phyloP scores from a whole-genome alignment of 2,113 vertebrate species.

The Bubo blakistoni region DNA sequence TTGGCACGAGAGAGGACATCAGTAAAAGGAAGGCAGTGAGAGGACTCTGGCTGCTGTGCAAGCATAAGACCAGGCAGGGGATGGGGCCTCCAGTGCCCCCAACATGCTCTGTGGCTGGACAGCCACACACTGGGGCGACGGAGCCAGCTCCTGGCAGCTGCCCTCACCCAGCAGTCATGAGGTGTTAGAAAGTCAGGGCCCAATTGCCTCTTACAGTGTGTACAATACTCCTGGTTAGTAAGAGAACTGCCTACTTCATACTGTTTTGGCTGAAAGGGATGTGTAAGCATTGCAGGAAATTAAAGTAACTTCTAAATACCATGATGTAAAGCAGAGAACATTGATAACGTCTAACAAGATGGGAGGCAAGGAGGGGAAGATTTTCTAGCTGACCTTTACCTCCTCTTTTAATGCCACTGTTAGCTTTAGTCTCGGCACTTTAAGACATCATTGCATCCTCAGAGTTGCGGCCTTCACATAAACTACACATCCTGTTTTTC shows the following conservation, averaged over 20 bases:
- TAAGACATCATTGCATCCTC: not conserved
- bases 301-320: not conserved
- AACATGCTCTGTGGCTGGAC: not conserved
- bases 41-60: not conserved
- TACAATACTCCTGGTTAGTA: not conserved
- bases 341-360: not conserved
- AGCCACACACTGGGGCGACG: not conserved
- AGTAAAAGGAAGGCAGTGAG: not conserved
- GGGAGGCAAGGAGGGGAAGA: not conserved
- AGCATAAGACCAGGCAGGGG: not conserved
- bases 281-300: not conserved
- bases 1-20: not conserved
- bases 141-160: not conserved
- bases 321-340: not conserved
- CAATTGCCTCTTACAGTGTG: not conserved
- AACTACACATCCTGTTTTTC: constrained; percentile 1
- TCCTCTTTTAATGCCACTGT: not conserved
- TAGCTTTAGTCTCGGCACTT: not conserved
- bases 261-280: not conserved
- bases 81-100: not conserved
- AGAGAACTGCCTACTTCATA: not conserved
- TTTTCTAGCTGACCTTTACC: not conserved
- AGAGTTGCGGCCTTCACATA: not conserved
- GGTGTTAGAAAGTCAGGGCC: not conserved
- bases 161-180: not conserved